Conservation (phyloP, 2,888 invertebrate species). For the Chymomyza amoena region DNA sequence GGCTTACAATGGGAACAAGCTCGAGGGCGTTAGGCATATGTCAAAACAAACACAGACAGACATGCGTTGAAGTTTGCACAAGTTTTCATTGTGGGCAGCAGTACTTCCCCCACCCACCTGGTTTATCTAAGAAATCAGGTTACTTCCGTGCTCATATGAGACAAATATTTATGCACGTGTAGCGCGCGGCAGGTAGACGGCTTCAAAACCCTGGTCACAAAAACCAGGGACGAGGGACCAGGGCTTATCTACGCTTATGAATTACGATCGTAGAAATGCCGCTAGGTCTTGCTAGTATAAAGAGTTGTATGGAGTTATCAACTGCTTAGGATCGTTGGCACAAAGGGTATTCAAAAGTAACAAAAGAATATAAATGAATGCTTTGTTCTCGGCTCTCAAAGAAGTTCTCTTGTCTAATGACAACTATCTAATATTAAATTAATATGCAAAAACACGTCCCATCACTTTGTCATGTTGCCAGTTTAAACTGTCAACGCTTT, state of each 20-base stretch:
- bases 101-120: neutral
- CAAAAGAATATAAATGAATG: constrained; percentile 24
- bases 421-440: neutral
- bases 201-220: constrained; percentile 2
- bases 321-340: constrained; percentile 11
- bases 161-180: constrained; percentile 60
- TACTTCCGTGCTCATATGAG: constrained; percentile 59
- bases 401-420: constrained; percentile 12
- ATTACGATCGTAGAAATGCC: constrained; percentile 23
- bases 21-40: constrained; percentile 53
- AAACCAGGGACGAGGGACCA: neutral
- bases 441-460: constrained; percentile 50
- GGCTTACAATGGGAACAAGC: constrained; percentile 13
- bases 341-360: neutral
- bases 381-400: neutral
- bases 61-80: constrained; percentile 55
- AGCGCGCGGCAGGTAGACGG: constrained; percentile 64
- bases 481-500: constrained; percentile 1
- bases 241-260: constrained; percentile 42
- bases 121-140: constrained; percentile 64
- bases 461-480: constrained; percentile 6
- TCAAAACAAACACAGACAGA: constrained; percentile 49
- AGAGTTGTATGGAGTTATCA: constrained; percentile 52
- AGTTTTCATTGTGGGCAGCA: constrained; percentile 34
- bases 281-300: constrained; percentile 18